Evolutionary conservation across 2,888 invertebrate genomes (phyloP).

Genomic region (Acleris literana): DNA sequence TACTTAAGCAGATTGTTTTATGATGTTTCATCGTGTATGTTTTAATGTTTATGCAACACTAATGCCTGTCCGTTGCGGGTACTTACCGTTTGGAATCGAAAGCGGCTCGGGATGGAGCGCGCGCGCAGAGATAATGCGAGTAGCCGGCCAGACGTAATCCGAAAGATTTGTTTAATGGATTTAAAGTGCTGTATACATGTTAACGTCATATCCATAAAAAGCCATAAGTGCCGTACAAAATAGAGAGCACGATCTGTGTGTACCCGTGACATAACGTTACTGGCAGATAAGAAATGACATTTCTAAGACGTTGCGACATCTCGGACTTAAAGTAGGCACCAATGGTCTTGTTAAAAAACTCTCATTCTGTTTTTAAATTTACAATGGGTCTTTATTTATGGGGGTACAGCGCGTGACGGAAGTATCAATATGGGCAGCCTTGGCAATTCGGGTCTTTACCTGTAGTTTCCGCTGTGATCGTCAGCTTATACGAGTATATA

Average conservation of each 20-base stretch:
- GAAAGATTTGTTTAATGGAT: slow-evolving; percentile 72
- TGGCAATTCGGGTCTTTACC: slow-evolving; percentile 42
- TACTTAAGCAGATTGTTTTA: too few species aligned
- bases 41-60: neutral
- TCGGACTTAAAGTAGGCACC: slow-evolving; percentile 25
- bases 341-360: slow-evolving; percentile 36
- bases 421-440: slow-evolving; percentile 48
- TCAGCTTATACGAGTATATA: neutral
- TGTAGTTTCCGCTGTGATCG: slow-evolving; percentile 38
- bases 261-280: slow-evolving; percentile 32
- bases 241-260: slow-evolving; percentile 20
- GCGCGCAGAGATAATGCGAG: slow-evolving; percentile 58
- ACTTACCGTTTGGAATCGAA: slow-evolving; percentile 53
- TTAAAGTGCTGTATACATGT: slow-evolving; percentile 67
- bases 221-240: slow-evolving; percentile 33
- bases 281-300: slow-evolving; percentile 26
- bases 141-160: slow-evolving; percentile 60
- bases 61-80: slow-evolving; percentile 2
- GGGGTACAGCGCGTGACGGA: slow-evolving; percentile 46
- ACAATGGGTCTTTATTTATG: slow-evolving; percentile 40
- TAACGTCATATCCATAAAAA: slow-evolving; percentile 68
- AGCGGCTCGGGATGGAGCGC: slow-evolving; percentile 50
- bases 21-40: neutral
- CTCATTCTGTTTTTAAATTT: slow-evolving; percentile 37
- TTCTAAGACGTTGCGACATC: slow-evolving; percentile 24